These are phyloP conservation scores for Neoscelio sp. DNA, from an alignment of 2,888 invertebrate species.

Conservation along the genomic window DNA sequence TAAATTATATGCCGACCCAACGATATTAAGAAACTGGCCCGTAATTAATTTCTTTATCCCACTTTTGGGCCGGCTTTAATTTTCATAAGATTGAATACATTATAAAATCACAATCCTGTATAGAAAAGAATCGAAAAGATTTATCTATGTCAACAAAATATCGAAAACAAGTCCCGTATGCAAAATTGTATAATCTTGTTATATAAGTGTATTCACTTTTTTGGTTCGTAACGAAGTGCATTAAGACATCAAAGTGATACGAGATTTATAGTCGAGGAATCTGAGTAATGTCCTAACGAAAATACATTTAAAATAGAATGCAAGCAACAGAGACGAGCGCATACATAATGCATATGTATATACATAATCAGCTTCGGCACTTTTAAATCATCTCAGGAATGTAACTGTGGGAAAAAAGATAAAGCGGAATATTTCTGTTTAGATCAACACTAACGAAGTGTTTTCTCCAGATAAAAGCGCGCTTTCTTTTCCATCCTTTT, in stretches of 20 bases:
- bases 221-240: constrained; percentile 39
- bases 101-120: constrained; percentile 12
- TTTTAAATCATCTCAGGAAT: constrained; percentile 46
- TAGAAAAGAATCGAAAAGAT: constrained; percentile 19
- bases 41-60: constrained; percentile 40
- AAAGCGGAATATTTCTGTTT: constrained; percentile 41
- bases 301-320: constrained; percentile 39
- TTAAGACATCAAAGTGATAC: constrained; percentile 48
- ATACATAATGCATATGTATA: constrained; percentile 30
- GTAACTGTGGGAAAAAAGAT: constrained; percentile 49
- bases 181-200: constrained; percentile 46
- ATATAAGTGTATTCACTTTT: constrained; percentile 31
- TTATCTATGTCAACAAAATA: constrained; percentile 31
- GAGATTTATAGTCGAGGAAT: constrained; percentile 26
- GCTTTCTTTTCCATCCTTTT: constrained; percentile 48
- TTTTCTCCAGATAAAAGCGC: constrained; percentile 53
- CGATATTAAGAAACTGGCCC: constrained; percentile 44
- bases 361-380: constrained; percentile 27
- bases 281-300: constrained; percentile 21
- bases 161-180: constrained; percentile 27
- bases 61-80: constrained; percentile 27
- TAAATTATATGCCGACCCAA: constrained; percentile 23
- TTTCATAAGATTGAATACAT: constrained; percentile 39
- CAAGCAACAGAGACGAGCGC: constrained; percentile 8
- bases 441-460: constrained; percentile 40